Conservation (phyloP, 2,113 vertebrate species). For the Ciconia boyciana region DNA sequence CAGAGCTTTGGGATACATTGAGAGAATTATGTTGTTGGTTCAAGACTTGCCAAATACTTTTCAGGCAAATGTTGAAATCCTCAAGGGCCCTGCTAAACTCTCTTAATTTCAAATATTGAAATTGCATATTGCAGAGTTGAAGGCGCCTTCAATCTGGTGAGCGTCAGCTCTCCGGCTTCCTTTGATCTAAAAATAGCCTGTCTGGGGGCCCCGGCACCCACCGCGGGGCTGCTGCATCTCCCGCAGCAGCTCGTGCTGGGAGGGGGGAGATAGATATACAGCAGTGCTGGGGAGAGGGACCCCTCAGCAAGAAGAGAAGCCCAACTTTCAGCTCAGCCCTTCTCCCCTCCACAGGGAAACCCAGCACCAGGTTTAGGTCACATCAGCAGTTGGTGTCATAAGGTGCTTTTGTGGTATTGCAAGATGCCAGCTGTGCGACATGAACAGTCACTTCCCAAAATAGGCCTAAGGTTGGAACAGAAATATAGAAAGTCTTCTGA, state of each 20-base stretch:
- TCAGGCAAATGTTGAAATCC: background rate
- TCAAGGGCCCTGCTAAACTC: background rate
- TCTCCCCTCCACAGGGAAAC: background rate
- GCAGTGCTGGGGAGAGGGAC: background rate
- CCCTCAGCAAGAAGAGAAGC: no score
- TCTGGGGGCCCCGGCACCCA: background rate
- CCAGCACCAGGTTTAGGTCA: background rate
- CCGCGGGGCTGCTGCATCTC: accelerated
- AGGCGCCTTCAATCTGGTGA: background rate
- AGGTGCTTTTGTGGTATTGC: background rate
- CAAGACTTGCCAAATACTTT: background rate
- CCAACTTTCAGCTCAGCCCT: background rate
- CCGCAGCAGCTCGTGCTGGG: background rate
- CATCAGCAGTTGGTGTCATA: background rate
- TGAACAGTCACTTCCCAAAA: background rate
- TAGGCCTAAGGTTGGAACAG: background rate
- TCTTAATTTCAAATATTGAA: background rate
- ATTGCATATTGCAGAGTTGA: background rate
- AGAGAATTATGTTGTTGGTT: background rate
- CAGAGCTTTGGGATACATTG: background rate
- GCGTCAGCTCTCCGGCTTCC: background rate
- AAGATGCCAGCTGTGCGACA: background rate
- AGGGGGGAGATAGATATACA: background rate
- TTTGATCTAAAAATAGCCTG: background rate
- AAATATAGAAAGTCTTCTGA: background rate